These are phyloP conservation scores for Corythaeola cristata DNA, from an alignment of 2,113 vertebrate species.

Conservation along the genomic window DNA sequence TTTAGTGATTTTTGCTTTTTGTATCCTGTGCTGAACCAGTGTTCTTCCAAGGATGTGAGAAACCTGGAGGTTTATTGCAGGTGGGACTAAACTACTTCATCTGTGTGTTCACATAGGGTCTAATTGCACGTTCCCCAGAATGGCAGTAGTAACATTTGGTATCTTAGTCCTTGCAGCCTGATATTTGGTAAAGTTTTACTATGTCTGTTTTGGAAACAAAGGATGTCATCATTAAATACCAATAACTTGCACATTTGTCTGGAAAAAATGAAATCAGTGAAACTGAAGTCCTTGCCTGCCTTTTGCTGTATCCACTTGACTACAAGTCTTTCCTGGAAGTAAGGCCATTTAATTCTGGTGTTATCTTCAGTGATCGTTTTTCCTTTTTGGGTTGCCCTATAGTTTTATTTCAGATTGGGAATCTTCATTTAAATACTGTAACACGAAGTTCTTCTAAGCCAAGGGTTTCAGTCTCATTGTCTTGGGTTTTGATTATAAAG, in stretches of 20 bases:
- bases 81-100: not conserved
- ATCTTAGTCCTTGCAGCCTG: not conserved
- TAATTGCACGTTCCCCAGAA: not conserved
- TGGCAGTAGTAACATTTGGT: not conserved
- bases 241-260: not conserved
- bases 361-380: not conserved
- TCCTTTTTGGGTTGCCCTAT: not conserved
- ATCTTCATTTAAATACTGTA: not conserved
- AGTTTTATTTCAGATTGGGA: not conserved
- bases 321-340: not conserved
- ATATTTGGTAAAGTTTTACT: not conserved
- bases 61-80: not conserved
- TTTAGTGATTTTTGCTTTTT: not conserved
- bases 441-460: not conserved
- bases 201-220: not conserved
- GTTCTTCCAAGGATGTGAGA: not conserved
- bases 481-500: not conserved
- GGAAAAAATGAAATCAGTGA: not conserved
- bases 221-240: not conserved
- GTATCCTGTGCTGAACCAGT: not conserved
- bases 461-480: not conserved
- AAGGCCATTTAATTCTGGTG: not conserved
- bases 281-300: not conserved
- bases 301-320: not conserved
- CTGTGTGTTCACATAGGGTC: not conserved